A percentile compares a stretch with the other conserved stretches of the same genome.
These are phyloP conservation scores for Apostichopus leukothele DNA, from an alignment of 53 echinoderm and acorn worm genomes.

Conservation along the genomic window DNA sequence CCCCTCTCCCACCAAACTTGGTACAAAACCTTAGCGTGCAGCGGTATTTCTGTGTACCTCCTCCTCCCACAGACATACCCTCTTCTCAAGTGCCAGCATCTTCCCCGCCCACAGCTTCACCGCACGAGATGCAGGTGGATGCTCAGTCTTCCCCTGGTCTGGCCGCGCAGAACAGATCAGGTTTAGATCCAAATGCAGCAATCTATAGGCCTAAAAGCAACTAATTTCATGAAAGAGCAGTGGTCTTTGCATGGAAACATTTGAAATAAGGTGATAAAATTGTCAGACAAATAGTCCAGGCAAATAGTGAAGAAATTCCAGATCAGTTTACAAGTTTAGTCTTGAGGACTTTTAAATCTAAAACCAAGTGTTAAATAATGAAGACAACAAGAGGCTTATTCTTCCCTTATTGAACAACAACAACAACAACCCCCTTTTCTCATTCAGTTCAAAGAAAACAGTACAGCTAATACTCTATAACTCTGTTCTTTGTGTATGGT, in stretches of 20 bases:
- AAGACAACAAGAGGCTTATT: slow-evolving; percentile 1
- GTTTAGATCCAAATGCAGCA: slow-evolving; percentile 94
- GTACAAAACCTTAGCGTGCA: slow-evolving; percentile 53
- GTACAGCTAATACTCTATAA: no score
- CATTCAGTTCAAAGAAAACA: no score
- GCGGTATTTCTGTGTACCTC: slow-evolving; percentile 47
- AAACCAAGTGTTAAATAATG: no score
- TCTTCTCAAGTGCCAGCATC: slow-evolving; percentile 32
- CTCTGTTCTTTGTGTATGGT: no score
- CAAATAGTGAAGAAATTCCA: background rate
- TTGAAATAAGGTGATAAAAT: slow-evolving; percentile 2
- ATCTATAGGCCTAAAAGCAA: slow-evolving; percentile 96
- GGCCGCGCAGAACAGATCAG: slow-evolving; percentile 51
- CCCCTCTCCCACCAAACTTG: slow-evolving; percentile 20
- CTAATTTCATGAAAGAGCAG: slow-evolving; percentile 48
- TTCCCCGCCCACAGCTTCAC: slow-evolving; percentile 37
- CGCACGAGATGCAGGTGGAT: slow-evolving; percentile 33
- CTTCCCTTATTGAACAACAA: no score
- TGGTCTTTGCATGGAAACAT: background rate
- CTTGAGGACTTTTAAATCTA: no score
- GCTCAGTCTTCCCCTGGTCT: slow-evolving; percentile 11
- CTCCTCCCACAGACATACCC: slow-evolving; percentile 23
- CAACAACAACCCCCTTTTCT: no score
- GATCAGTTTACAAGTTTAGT: no score
- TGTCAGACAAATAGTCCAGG: background rate